Percentiles rank a stretch among this genome's conserved stretches.
Conservation (phyloP, 2,888 invertebrate genomes). For the Stenurella melanura region DNA sequence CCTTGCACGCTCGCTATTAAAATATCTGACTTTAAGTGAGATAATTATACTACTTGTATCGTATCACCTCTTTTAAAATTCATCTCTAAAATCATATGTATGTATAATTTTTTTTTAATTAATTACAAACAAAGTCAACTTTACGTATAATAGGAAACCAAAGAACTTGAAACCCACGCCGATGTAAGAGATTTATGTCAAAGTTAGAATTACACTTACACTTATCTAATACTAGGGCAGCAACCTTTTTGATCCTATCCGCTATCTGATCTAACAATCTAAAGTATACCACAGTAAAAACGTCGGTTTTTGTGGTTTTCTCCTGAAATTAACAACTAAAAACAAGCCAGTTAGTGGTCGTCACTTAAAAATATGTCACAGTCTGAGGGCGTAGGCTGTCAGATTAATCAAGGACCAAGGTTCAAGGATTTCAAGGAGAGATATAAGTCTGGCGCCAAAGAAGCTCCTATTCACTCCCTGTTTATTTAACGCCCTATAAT, state of each 20-base stretch:
- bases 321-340: conserved; percentile 27
- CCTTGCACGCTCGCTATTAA: no score
- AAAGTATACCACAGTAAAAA: conserved; percentile 18
- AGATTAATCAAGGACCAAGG: conserved; percentile 30
- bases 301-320: conserved; percentile 31
- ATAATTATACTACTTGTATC: no score
- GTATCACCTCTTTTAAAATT: no score
- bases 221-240: background rate
- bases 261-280: conserved; percentile 19
- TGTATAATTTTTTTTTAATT: no score
- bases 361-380: conserved; percentile 37
- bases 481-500: conserved; percentile 22
- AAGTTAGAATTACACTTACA: background rate
- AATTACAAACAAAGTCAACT: no score
- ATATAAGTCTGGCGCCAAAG: conserved; percentile 33
- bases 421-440: conserved; percentile 24
- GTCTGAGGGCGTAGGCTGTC: conserved; percentile 24
- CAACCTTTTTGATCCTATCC: background rate
- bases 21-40: no score
- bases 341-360: conserved; percentile 28
- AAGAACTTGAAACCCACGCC: background rate
- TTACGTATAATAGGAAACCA: background rate
- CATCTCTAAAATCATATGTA: no score
- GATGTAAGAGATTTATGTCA: background rate
- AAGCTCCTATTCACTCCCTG: conserved; percentile 19